A percentile compares a stretch with the other conserved stretches of the same genome.
These are phyloP conservation scores for Mustela erminea DNA, from an alignment of 2,797 vertebrate genomes.

Conservation along the genomic window DNA sequence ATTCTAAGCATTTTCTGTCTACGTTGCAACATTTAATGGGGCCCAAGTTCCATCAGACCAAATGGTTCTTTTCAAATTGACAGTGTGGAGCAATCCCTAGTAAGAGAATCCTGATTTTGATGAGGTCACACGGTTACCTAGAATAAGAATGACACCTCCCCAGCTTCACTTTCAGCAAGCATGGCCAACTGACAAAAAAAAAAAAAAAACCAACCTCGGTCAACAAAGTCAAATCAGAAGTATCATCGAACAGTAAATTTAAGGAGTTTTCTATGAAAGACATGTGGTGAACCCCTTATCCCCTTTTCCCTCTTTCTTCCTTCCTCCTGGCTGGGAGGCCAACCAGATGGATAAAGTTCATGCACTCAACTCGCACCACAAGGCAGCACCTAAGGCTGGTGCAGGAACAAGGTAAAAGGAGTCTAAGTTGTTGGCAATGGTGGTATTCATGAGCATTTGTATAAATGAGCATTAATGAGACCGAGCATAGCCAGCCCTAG, in stretches of 20 bases:
- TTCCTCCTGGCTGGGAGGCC: not conserved
- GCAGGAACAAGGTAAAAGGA: not conserved
- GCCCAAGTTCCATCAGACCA: not conserved
- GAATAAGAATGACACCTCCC: not conserved
- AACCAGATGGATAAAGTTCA: not conserved
- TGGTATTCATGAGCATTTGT: not conserved
- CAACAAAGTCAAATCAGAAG: not conserved
- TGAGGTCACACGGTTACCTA: not conserved
- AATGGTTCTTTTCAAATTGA: not conserved
- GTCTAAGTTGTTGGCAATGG: not conserved
- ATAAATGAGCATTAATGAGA: not conserved
- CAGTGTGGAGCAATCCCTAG: not conserved
- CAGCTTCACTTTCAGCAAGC: not conserved
- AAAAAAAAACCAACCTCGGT: not conserved
- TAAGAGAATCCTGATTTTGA: not conserved
- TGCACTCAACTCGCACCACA: not conserved
- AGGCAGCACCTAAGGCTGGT: not conserved
- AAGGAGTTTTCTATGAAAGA: not conserved
- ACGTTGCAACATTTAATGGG: not conserved
- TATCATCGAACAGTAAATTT: not conserved
- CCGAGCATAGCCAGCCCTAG: not conserved
- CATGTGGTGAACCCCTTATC: not conserved
- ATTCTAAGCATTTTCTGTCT: not conserved
- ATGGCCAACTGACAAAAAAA: not conserved
- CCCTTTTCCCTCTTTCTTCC: not conserved